Percentiles rank a stretch among this genome's conserved stretches.
Evolutionary conservation across 2,888 invertebrate genomes (phyloP).

Genomic region (Eupithecia vulgata): DNA sequence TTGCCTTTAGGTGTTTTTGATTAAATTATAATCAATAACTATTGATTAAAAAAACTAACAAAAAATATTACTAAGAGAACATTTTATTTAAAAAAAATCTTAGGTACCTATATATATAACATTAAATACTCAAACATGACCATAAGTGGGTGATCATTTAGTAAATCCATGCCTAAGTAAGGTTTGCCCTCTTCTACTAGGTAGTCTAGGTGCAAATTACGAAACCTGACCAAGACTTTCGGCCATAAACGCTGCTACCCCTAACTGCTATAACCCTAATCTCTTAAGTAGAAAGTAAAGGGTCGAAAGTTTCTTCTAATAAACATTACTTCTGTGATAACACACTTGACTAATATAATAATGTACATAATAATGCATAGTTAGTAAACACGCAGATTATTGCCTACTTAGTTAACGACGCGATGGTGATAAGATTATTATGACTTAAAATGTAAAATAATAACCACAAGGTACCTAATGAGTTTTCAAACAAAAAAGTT

Average conservation of each 20-base stretch:
- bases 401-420: background rate
- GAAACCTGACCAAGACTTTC: background rate
- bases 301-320: conserved; percentile 2
- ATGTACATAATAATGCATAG: background rate
- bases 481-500: too few species aligned
- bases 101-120: too few species aligned
- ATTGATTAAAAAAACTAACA: too few species aligned
- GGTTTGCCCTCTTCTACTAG: background rate
- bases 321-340: background rate
- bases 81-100: too few species aligned
- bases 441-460: background rate
- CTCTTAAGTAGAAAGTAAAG: background rate
- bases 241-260: background rate
- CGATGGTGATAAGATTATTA: background rate
- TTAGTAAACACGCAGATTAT: background rate
- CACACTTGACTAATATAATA: background rate
- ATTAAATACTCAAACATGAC: too few species aligned
- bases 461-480: too few species aligned
- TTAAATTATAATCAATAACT: too few species aligned
- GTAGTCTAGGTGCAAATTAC: too few species aligned
- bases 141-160: too few species aligned
- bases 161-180: background rate
- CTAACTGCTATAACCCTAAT: background rate
- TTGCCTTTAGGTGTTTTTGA: too few species aligned
- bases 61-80: too few species aligned